Base-by-base conservation (phyloP, 2,797 vertebrate species). In the Harpagifer antarcticus region DNA sequence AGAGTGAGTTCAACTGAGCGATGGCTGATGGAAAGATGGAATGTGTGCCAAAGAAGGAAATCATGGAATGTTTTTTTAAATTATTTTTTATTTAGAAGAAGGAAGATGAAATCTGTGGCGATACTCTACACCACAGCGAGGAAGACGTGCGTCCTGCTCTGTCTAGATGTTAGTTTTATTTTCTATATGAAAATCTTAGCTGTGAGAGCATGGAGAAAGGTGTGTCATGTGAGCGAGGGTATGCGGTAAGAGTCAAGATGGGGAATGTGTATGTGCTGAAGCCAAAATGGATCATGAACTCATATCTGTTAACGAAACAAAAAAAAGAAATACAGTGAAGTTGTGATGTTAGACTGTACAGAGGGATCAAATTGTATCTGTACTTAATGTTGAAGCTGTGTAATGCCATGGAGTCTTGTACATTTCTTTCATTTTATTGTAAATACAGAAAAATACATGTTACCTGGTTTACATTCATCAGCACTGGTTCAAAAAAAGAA, bases 331-430 rank as follows among this genome's bases (percentile, higher is more conserved):
- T 96, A 95, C 94, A 95, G 95, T 95, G 94, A 95, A 96, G 93
- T 94, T 92, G 95, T 94, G 95, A 95, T 92, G 93, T 97, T 96
- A 96, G 96, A 96, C 95, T 98, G 96, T 98, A 98, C 96, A 97
- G 96, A 96, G 94, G 95, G 93, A 96, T 95, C 89, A 93, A 91
- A 93, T 91, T 93, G 94, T 95, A 96, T 96, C 95, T 94, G 94
- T 96, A 96, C 95, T 95, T 95, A 95, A 93, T 96, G 96, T 97
- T 93, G 89, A 93, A 95, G 93, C 95, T 96, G 96, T 94, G 91
- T 97, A 95, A 91, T 94, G 95, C 95, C 96, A 95, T 96, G 90
- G 92, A 95, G 95, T 97, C 95, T 94, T 98, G 97, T 98, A 98
- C 95, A 99, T 99, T 97, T 96, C 92, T 94, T 95, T 95, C 57